Percentiles rank a stretch among this genome's conserved stretches.
Evolutionary conservation across 2,797 vertebrate species (phyloP).

Genomic region (Anas georgica): DNA sequence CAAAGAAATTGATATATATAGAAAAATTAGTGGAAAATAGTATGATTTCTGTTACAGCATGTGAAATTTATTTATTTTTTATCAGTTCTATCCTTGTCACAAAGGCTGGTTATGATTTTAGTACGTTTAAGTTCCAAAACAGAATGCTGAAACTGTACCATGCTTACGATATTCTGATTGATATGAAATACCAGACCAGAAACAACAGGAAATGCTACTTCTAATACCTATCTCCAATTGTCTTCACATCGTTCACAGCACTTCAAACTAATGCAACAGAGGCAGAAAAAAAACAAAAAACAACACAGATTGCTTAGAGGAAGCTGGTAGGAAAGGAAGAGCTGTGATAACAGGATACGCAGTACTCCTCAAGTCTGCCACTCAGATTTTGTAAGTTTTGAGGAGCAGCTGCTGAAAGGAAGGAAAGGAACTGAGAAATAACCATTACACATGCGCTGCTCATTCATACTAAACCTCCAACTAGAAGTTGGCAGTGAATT

Average conservation of each 20-base stretch:
- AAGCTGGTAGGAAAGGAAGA: not conserved
- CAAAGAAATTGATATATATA: not conserved
- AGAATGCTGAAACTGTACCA: not conserved
- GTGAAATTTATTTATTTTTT: not conserved
- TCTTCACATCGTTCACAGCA: not conserved
- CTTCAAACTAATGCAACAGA: not conserved
- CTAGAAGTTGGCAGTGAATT: not conserved
- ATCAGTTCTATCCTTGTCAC: not conserved
- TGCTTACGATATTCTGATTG: not conserved
- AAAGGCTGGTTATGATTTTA: not conserved
- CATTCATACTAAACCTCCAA: not conserved
- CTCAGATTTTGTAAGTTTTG: not conserved
- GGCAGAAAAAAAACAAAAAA: not conserved
- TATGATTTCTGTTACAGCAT: not conserved
- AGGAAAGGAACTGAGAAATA: not conserved
- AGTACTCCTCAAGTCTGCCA: not conserved
- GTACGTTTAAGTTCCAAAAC: not conserved
- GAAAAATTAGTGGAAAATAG: not conserved
- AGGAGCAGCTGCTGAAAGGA: not conserved
- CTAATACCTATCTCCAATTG: not conserved
- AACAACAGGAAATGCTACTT: not conserved
- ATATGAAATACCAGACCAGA: not conserved
- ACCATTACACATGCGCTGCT: fast-evolving
- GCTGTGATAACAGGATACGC: not conserved
- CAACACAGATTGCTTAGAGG: not conserved